phyloP scores from a whole-genome alignment of 1,140 invertebrate species.

The Adoxophyes honmai region DNA sequence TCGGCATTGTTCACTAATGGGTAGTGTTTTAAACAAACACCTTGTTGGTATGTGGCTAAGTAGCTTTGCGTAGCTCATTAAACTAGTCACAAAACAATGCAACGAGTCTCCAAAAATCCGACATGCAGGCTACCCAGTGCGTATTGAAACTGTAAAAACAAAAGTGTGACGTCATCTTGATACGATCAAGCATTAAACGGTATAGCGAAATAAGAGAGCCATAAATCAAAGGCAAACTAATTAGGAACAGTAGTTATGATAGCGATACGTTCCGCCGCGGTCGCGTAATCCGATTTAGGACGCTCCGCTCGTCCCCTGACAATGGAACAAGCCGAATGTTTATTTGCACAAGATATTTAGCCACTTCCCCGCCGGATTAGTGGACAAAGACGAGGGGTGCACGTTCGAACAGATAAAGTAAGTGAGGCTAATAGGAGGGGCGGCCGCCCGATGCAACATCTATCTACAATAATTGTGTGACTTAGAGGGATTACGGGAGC shows the following conservation, averaged over 20 bases:
- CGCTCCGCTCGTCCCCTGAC: constrained; percentile 51
- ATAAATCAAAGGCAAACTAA: constrained; percentile 43
- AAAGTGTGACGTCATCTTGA: too few relatives aligned
- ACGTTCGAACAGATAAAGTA: constrained; percentile 41
- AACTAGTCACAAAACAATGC: background rate
- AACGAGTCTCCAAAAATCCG: too few relatives aligned
- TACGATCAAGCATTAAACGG: too few relatives aligned
- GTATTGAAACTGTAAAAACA: background rate
- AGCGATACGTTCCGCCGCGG: constrained; percentile 42
- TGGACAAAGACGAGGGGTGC: constrained; percentile 50
- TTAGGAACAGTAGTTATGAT: constrained; percentile 43
- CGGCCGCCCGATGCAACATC: constrained; percentile 42
- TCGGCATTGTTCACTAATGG: constrained; percentile 12
- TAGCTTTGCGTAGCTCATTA: constrained; percentile 10
- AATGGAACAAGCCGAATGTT: constrained; percentile 67
- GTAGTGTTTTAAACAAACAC: constrained; percentile 9
- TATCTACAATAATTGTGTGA: constrained; percentile 53
- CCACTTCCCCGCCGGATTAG: constrained; percentile 72
- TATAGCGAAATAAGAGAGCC: background rate
- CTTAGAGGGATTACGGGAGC: constrained; percentile 42
- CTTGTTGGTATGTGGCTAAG: constrained; percentile 13
- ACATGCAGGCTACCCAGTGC: too few relatives aligned
- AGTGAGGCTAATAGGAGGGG: constrained; percentile 63
- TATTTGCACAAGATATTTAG: constrained; percentile 76
- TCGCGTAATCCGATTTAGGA: constrained; percentile 64